Evolutionary conservation across 2,797 vertebrate species (phyloP).

Genomic region (Gouania willdenowi): DNA sequence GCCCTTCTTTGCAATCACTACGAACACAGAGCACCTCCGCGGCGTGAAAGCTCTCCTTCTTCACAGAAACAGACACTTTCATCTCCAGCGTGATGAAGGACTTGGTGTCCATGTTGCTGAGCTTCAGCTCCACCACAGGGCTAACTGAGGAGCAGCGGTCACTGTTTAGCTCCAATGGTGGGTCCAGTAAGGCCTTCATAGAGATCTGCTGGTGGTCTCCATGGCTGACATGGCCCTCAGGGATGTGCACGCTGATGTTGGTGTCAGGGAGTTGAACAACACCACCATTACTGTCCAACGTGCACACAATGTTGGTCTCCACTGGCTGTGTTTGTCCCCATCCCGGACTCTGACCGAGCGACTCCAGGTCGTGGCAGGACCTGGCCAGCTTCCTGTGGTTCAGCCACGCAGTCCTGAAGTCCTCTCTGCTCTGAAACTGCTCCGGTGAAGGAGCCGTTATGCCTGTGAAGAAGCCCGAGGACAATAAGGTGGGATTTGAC

Average conservation of each 20-base stretch:
- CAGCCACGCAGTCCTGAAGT: slow-evolving; percentile 93
- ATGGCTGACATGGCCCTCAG: slow-evolving; percentile 83
- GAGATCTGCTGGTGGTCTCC: slow-evolving; percentile 93
- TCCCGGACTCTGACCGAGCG: slow-evolving; percentile 91
- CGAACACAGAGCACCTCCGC: slow-evolving; percentile 86
- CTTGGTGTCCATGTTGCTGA: slow-evolving; percentile 91
- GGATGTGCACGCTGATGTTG: slow-evolving; percentile 85
- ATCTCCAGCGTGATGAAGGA: slow-evolving; percentile 87
- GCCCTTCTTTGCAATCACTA: slow-evolving; percentile 89
- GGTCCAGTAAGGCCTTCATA: slow-evolving; percentile 90
- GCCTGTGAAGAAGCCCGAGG: slow-evolving; percentile 82
- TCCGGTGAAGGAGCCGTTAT: slow-evolving; percentile 90
- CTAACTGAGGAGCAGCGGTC: slow-evolving; percentile 88
- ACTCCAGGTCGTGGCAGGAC: slow-evolving; percentile 92
- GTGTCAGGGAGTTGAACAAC: slow-evolving; percentile 93
- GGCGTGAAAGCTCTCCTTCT: slow-evolving; percentile 75
- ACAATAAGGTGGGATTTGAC: slow-evolving; percentile 66
- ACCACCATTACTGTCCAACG: slow-evolving; percentile 86
- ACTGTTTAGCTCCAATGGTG: slow-evolving; percentile 88
- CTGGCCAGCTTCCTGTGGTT: slow-evolving; percentile 93
- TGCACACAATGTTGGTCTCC: slow-evolving; percentile 92
- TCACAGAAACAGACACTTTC: slow-evolving; percentile 84
- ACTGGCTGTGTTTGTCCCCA: slow-evolving; percentile 98
- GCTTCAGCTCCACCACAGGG: slow-evolving; percentile 90
- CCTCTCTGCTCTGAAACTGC: slow-evolving; percentile 94